Base-by-base conservation (phyloP, 2,113 vertebrate species). In the Myotis davidii region DNA sequence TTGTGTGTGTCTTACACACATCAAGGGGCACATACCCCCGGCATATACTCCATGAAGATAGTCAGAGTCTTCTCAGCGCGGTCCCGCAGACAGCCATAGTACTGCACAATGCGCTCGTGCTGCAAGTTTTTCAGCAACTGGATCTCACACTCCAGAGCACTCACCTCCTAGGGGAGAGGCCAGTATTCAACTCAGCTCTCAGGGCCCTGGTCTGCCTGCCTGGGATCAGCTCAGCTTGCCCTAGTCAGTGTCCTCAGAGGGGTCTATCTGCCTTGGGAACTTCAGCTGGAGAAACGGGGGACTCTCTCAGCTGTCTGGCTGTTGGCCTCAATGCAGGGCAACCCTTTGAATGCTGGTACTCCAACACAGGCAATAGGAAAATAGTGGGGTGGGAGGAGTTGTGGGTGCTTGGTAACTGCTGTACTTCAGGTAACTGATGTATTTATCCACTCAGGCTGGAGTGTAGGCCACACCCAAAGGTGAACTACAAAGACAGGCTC, bases 11-110 rank as follows among this genome's bases (percentile, higher is more conserved):
- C 29, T 45, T 48, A 10, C 45, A 59, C 25, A 32, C 42, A 50
- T 9, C 18, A 18, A 52, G 76, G 61, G 45, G n/a, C 85, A 97
- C 99, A 96, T 97, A 99, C 99, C 98, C 99, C 99, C 0, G 99
- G 99, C 99, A 99, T 99, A 97, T 99, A 99, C 98, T 99, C 99
- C 99, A 99, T 99, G 97, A 99, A 99, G 98, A 99, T 99, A 69
- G 99, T 99, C 96, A 99, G 99, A 18, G 99, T 99, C 97, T 99
- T 99, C 98, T 99, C 99, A 0, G 98, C 98, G 83, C 98, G 99
- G 95, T 99, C 99, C 97, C 99, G 98, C 95, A 99, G 97, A 88
- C 99, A 99, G 97, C 99, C 99, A 0, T 99, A 99, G 94, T 99
- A 99, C 97, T 99, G 99, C 85, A 99, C 99, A 0, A 99, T 99